Percentiles rank a stretch among this genome's conserved stretches.
These are phyloP conservation scores for Cranoglanis bouderius DNA, from an alignment of 2,113 vertebrate genomes.

Conservation along the genomic window DNA sequence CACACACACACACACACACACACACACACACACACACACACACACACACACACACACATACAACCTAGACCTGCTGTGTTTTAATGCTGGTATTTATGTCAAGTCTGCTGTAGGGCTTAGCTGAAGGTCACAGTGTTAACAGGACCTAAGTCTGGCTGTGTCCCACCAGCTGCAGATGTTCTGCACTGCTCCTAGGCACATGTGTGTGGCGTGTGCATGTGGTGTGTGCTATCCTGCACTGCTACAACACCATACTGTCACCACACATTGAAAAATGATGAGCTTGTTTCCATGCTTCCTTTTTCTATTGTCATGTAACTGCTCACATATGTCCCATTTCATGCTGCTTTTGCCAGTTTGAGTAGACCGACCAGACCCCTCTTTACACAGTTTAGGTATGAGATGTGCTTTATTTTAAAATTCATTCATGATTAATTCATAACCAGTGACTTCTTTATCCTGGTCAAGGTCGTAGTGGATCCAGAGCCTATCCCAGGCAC, in stretches of 20 bases:
- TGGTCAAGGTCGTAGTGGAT: background rate
- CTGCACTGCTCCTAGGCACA: background rate
- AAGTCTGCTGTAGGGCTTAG: constrained; percentile 36
- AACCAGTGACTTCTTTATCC: background rate
- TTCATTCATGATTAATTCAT: background rate
- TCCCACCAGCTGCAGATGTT: constrained; percentile 21
- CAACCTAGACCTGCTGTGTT: constrained; percentile 24
- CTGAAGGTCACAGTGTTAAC: constrained; percentile 46
- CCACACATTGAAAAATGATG: constrained; percentile 1
- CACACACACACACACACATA: too few relatives aligned
- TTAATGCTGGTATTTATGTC: constrained; percentile 28
- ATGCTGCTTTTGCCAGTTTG: background rate
- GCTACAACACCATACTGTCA: constrained; percentile 20
- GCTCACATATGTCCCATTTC: background rate
- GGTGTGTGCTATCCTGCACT: constrained; percentile 45
- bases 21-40: too few relatives aligned
- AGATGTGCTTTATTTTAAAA: background rate
- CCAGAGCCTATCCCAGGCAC: background rate
- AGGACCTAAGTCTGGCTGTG: constrained; percentile 30
- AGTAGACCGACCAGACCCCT: background rate
- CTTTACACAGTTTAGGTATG: background rate
- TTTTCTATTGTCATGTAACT: constrained; percentile 15
- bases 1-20: background rate
- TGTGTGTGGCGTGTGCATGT: constrained; percentile 52
- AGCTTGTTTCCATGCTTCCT: background rate